Base-by-base conservation (phyloP, 2,113 vertebrate species). In the Grantiella picta region DNA sequence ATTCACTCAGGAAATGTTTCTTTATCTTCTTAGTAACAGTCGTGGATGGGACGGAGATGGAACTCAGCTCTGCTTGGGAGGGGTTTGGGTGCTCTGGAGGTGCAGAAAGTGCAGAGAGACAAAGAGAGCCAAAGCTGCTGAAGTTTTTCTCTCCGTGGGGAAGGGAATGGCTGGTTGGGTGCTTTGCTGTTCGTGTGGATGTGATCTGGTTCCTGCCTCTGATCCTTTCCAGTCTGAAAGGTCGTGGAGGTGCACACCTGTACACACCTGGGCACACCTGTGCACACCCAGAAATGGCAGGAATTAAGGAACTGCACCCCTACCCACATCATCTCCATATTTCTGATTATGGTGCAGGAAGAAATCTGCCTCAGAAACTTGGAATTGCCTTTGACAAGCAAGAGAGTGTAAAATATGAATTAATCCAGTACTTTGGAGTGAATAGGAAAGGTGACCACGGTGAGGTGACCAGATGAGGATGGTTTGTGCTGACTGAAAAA, bases 1-100 rank as follows among this genome's bases (percentile, higher is more conserved):
- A 95, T 76, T 96, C 95, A 93, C 8, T 13, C 44, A 4, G 71
- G 75, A 95, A 92, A 24, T 23, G 82, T 95, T 96, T 93, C 90
- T 92, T 72, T 89, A 68, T 88, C 90, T 88, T 23, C 2, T 47
- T 8, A 17, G 70, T 17, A 94, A 56, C 65, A 68, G 53, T 3
- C 18, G 2, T 47, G 25, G 75, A 75, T 57, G 71, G 63, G 28
- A 12, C 1, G 1, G 86, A n/a, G 69, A 38, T 54, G 82, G 61
- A 86, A 15, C 49, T 33, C 33, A 0, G 50, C 86, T 56, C 5
- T 5, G 64, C 78, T 73, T 3, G 49, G 72, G 84, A 47, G 9
- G 47, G 3, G 23, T 40, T 1, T 17, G 38, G 8, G 33, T 0
- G 22, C 22, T 59, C 73, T 28, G 86, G 23, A 29, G 35, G 18